Base-by-base conservation (phyloP, 2,888 invertebrate genomes). In the Xestia sexstrigata region DNA sequence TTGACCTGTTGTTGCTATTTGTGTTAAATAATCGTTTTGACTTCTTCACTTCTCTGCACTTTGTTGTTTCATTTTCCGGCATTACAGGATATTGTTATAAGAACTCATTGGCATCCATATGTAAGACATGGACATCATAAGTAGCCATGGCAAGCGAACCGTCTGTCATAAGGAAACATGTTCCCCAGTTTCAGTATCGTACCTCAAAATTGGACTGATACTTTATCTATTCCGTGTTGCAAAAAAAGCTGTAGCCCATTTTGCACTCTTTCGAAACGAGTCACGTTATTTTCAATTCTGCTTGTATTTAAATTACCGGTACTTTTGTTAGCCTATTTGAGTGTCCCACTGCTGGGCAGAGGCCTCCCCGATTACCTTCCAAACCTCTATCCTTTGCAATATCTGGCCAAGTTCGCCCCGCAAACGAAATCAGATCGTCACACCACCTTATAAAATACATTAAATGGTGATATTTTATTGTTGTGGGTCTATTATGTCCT, bases 11-110 rank as follows among this genome's bases (percentile, higher is more conserved):
- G 42, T 45, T 42, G 49, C 4, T 70, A 11, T 39, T 67, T 47
- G 9, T 78, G 5, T 39, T 26, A 20, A 5, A 35, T 65, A 71
- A 47, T 71, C 0, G 30, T 67, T 67, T 67, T 71, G 68, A n/a
- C 17, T n/a, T 42, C 42, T 70, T 42, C 42, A 30, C 23, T 42
- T 30, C 62, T 39, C 17, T 62, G 60, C 8, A 15, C 39, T 26
- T 23, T 49, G 15, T 63, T 65, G 23, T 52, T 52, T 7, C 1
- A 69, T 72, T 30, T 73, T 42, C 49, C 17, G 26, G 49, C 17
- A 23, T 52, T 39, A 39, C 13, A 73, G 7, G 23, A 4, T 72
- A n/a, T 69, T n/a, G 23, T 17, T 72, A n/a, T 1, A 23, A 52
- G n/a, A n/a, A 73, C 5, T 11, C 49, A 23, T 17, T 39, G 26